These are phyloP conservation scores for Pocillopora damicornis DNA, from an alignment of 64 coral and sea anemone species.

Conservation along the genomic window DNA sequence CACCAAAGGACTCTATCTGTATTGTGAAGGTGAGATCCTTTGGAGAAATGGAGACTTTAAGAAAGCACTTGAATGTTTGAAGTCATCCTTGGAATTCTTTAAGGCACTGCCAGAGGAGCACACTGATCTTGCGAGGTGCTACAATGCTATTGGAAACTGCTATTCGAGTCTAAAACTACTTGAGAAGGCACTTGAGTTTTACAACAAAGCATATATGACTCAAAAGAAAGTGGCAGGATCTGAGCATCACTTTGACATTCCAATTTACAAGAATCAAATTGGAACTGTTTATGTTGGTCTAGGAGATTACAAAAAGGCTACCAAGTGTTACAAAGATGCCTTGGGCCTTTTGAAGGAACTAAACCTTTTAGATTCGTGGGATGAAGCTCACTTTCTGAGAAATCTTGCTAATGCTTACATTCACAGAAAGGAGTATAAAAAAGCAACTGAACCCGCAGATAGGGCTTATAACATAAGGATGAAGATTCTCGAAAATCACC, in stretches of 20 bases:
- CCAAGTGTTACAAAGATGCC: slow-evolving; percentile 37
- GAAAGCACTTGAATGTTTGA: neutral
- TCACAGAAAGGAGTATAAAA: neutral
- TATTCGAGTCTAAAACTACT: neutral
- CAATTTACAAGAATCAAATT: slow-evolving; percentile 26
- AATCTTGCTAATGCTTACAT: slow-evolving; percentile 38
- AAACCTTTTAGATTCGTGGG: neutral
- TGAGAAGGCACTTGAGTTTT: neutral
- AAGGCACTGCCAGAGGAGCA: slow-evolving; percentile 1
- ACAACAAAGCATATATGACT: slow-evolving; percentile 23
- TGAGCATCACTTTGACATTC: slow-evolving; percentile 28
- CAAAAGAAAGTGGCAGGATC: neutral
- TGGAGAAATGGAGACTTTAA: neutral
- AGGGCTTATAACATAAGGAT: slow-evolving; percentile 29
- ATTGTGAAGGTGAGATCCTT: slow-evolving; percentile 21
- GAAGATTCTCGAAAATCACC: slow-evolving; percentile 14
- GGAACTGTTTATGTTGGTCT: neutral
- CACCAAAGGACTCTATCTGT: slow-evolving; percentile 12
- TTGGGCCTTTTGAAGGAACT: slow-evolving; percentile 20
- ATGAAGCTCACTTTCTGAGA: slow-evolving; percentile 19
- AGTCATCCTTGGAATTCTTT: neutral
- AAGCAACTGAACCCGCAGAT: neutral
- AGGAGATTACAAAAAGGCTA: neutral
- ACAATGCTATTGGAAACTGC: slow-evolving; percentile 51
- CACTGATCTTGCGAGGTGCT: slow-evolving; percentile 6